Percentiles rank a stretch among this genome's conserved stretches.
These are phyloP conservation scores for Cenopis cana DNA, from an alignment of 2,888 invertebrate species.

Conservation along the genomic window DNA sequence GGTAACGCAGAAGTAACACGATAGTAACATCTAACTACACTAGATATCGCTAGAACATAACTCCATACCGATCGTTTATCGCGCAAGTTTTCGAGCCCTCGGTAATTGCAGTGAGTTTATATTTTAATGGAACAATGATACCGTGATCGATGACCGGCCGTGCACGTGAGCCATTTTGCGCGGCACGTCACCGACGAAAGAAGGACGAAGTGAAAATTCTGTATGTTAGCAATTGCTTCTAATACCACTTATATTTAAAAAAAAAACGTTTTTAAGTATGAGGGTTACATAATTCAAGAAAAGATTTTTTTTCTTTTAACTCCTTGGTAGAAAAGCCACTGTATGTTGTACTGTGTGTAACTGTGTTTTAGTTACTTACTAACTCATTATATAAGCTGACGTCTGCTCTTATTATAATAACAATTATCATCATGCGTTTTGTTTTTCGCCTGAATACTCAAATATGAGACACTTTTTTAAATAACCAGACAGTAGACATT, in stretches of 20 bases:
- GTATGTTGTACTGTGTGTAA: too few relatives aligned
- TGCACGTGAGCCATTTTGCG: constrained; percentile 58
- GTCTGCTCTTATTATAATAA: not conserved
- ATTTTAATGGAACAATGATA: constrained; percentile 65
- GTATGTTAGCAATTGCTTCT: constrained; percentile 5
- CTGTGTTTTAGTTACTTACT: too few relatives aligned
- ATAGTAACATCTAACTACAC: too few relatives aligned
- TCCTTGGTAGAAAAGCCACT: too few relatives aligned
- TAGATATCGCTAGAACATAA: constrained; percentile 45
- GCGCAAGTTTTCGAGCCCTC: constrained; percentile 50
- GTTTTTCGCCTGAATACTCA: not conserved
- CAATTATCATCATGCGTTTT: not conserved
- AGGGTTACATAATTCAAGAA: too few relatives aligned
- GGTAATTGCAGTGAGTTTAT: constrained; percentile 59
- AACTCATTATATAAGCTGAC: not conserved
- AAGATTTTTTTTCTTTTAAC: too few relatives aligned
- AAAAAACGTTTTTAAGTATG: too few relatives aligned
- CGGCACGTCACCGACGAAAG: constrained; percentile 32
- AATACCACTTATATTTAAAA: not conserved
- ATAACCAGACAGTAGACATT: not conserved
- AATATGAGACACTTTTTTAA: too few relatives aligned
- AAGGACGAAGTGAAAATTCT: constrained; percentile 38
- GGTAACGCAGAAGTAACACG: too few relatives aligned
- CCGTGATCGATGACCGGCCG: constrained; percentile 55
- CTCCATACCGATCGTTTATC: constrained; percentile 55